Conservation (phyloP, 2,113 vertebrate genomes). For the Melanotaenia duboulayi region DNA sequence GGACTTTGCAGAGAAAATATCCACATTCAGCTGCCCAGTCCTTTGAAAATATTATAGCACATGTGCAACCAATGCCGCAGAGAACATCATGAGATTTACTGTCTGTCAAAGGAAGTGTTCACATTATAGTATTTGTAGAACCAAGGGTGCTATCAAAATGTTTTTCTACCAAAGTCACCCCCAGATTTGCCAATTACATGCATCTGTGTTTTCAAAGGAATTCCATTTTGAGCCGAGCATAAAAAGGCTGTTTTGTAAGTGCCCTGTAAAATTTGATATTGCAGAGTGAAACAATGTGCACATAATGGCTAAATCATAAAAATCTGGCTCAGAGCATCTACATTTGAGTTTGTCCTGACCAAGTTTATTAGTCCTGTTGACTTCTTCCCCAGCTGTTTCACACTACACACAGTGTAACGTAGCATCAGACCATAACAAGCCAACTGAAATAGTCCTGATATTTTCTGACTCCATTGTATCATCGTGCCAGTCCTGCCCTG, state of each 20-base stretch:
- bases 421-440: slow-evolving; percentile 37
- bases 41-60: slow-evolving; percentile 34
- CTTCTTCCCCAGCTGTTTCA: slow-evolving; percentile 50
- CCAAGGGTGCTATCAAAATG: slow-evolving; percentile 72
- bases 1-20: slow-evolving; percentile 12
- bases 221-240: slow-evolving; percentile 68
- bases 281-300: slow-evolving; percentile 65
- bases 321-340: slow-evolving; percentile 49
- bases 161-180: slow-evolving; percentile 70
- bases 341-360: slow-evolving; percentile 48
- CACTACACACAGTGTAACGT: slow-evolving; percentile 45
- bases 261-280: slow-evolving; percentile 74
- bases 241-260: slow-evolving; percentile 71
- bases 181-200: slow-evolving; percentile 74
- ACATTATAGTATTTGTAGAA: slow-evolving; percentile 55
- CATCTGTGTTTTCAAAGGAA: slow-evolving; percentile 77
- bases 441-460: slow-evolving; percentile 60
- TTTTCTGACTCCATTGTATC: slow-evolving; percentile 57
- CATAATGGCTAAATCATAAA: slow-evolving; percentile 65
- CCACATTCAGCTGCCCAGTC: slow-evolving; percentile 7
- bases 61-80: slow-evolving; percentile 57
- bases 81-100: slow-evolving; percentile 63
- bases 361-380: slow-evolving; percentile 10
- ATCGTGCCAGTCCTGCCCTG: slow-evolving; percentile 52
- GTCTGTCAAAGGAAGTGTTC: slow-evolving; percentile 62